Conservation (phyloP, 2,113 vertebrate genomes). For the Anarrhichthys ocellatus region DNA sequence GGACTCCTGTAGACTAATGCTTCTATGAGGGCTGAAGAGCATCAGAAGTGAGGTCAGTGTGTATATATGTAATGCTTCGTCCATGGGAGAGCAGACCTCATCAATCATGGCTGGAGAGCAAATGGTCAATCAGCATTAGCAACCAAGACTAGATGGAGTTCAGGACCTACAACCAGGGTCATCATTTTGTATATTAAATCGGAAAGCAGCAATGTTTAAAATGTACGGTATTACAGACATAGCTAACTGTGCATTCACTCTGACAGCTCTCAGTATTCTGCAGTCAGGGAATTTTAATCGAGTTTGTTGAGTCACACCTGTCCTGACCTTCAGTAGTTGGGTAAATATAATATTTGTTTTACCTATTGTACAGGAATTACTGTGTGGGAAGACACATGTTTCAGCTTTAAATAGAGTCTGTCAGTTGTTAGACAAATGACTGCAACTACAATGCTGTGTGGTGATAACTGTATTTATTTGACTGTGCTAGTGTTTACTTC, state of each 20-base stretch:
- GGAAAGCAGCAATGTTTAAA: neutral
- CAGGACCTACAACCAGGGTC: neutral
- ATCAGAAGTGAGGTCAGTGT: constrained; percentile 63
- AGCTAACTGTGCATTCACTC: neutral
- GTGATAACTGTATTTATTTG: constrained; percentile 12
- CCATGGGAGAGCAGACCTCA: constrained; percentile 46
- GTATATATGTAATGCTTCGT: constrained; percentile 33
- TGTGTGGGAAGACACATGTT: neutral
- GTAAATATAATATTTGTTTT: constrained; percentile 5
- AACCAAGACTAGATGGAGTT: constrained; percentile 37
- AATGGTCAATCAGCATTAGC: constrained; percentile 49
- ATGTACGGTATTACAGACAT: neutral
- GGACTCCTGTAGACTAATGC: constrained; percentile 58
- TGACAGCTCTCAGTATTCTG: neutral
- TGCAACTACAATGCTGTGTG: neutral
- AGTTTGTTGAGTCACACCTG: constrained; percentile 2
- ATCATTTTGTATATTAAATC: neutral
- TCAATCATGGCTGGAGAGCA: constrained; percentile 43
- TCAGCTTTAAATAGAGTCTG: neutral
- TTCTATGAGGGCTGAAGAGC: constrained; percentile 61
- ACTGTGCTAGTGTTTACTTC: constrained; percentile 9
- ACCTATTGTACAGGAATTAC: neutral
- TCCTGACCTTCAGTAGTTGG: neutral
- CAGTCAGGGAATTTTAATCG: neutral
- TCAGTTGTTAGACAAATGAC: constrained; percentile 6